Base-by-base conservation (phyloP, 2,797 vertebrate species). In the Esox lucius region DNA sequence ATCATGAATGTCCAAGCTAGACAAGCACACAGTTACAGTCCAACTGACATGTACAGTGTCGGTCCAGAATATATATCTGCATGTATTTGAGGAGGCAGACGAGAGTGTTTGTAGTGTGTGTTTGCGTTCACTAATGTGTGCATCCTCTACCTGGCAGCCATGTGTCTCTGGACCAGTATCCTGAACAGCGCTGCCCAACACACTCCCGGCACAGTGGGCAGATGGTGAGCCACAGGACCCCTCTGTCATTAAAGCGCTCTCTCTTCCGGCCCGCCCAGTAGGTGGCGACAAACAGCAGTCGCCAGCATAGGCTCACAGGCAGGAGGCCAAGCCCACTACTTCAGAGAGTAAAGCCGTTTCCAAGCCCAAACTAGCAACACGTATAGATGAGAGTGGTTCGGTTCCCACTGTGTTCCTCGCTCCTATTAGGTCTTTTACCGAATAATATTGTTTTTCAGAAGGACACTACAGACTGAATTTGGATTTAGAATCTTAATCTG, bases 161-260 rank as follows among this genome's bases (percentile, higher is more conserved):
- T 42, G 73, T 39, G 74, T 79, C 84, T 75, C 81, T 90, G 86
- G 74, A 70, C 68, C 35, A 65, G 76, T 39, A 74, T 53, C 51
- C 35, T 70, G 76, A 24, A 74, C 62, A 62, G 79, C 83, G 74
- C 69, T 83, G 78, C 88, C 84, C 49, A 11, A 78, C 80, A 53
- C 83, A 65, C 80, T 78, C 88, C 82, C 49, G 8, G 79, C 81
- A 61, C 83, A 67, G 81, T 78, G 86, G 80, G 87, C 92, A 93
- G 91, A 92, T 92, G 92, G 92, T 22, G 72, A 92, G 74, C 92
- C 89, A 78, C 90, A 86, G 91, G 91, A 86, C 85, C 67, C 76
- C 80, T 72, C 83, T 79, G 78, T 82, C 87, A 78, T 77, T 76
- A 81, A 69, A 85, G 75, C 2, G 16, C 73, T 61, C 64, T 84